phyloP scores from a whole-genome alignment of 2,888 invertebrate species.

The Fabriciana adippe region DNA sequence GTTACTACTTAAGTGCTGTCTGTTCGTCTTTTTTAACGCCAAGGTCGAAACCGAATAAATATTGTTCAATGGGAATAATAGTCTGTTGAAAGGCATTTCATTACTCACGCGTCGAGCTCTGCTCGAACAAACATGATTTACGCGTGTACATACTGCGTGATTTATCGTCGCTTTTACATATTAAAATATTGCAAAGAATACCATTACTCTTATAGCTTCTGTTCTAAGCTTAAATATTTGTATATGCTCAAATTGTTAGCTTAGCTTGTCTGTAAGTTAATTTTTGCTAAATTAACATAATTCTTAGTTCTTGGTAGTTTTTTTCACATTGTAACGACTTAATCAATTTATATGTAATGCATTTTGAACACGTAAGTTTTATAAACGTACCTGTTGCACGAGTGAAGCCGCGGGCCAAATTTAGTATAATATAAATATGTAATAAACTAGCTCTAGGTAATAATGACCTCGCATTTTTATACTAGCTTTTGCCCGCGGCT shows the following conservation, averaged over 20 bases:
- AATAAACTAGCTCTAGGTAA: too few species aligned
- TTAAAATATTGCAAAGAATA: constrained; percentile 16
- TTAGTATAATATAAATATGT: too few species aligned
- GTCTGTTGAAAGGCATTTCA: constrained; percentile 21
- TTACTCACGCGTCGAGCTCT: constrained; percentile 6
- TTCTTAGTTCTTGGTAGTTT: too few species aligned
- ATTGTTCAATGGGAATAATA: constrained; percentile 15
- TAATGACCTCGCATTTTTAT: too few species aligned
- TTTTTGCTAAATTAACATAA: too few species aligned
- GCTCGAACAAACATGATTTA: constrained; percentile 16
- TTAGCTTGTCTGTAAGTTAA: not conserved
- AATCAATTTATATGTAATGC: too few species aligned
- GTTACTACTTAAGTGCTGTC: constrained; percentile 2
- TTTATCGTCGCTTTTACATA: constrained; percentile 22
- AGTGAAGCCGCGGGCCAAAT: too few species aligned
- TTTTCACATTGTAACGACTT: too few species aligned
- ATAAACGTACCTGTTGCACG: too few species aligned
- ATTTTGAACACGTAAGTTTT: too few species aligned
- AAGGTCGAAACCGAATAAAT: constrained; percentile 3
- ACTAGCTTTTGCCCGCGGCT: too few species aligned
- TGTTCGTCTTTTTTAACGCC: constrained; percentile 7
- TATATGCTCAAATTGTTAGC: not conserved
- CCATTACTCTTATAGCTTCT: constrained; percentile 4
- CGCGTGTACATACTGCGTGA: constrained; percentile 8
- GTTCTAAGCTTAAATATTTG: not conserved